Percentiles rank a stretch among this genome's conserved stretches.
Evolutionary conservation across 2,888 invertebrate genomes (phyloP).

Genomic region (Diarsia dahlii): DNA sequence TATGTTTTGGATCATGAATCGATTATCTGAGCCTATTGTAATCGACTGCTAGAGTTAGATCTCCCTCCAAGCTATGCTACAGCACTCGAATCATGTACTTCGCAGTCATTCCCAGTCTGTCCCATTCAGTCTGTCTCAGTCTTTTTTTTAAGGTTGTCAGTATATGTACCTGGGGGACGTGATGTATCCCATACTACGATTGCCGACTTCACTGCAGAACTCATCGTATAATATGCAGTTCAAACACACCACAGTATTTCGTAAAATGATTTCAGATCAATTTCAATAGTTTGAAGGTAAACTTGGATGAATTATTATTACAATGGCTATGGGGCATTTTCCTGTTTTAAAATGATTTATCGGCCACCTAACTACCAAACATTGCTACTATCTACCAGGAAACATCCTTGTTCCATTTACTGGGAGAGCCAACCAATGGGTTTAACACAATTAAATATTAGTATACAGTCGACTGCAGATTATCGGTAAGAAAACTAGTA

Average conservation of each 20-base stretch:
- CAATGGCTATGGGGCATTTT: not conserved
- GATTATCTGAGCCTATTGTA: not conserved
- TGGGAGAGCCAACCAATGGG: not conserved
- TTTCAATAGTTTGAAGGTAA: not conserved
- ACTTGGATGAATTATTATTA: not conserved
- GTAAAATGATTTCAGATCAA: not conserved
- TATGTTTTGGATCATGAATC: not conserved
- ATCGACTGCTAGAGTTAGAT: not conserved
- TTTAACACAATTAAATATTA: not conserved
- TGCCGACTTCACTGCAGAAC: not conserved
- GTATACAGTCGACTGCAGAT: not conserved
- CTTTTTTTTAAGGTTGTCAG: not conserved
- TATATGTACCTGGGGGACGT: not conserved
- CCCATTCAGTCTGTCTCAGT: not conserved
- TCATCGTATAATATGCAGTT: not conserved
- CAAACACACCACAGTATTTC: not conserved
- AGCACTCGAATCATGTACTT: not conserved
- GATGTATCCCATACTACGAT: not conserved
- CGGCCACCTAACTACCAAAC: not conserved
- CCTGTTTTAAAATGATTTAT: slow-evolving; percentile 2
- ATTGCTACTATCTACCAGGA: slow-evolving; percentile 34
- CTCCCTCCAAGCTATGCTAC: not conserved
- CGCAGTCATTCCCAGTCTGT: not conserved
- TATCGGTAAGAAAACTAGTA: not conserved
- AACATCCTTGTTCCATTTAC: slow-evolving; percentile 17